Evolutionary conservation across 2,888 invertebrate genomes (phyloP).

Genomic region (Chrysodeixis includens): DNA sequence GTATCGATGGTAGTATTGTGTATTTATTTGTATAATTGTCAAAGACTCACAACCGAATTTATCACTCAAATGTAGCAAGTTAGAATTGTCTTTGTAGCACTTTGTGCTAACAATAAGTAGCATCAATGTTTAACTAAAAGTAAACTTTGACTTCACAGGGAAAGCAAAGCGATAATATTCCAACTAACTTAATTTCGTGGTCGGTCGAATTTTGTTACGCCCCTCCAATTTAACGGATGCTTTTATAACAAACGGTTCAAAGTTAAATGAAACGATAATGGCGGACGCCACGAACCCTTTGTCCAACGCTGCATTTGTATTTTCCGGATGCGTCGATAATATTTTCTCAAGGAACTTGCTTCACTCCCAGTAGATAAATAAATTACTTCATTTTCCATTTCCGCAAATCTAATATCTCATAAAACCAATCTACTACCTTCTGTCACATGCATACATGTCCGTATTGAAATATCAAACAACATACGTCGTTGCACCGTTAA

Average conservation of each 20-base stretch:
- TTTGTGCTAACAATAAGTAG: not conserved
- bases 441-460: too few relatives aligned
- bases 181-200: conserved; percentile 1
- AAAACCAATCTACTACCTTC: too few relatives aligned
- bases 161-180: not conserved
- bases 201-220: not conserved
- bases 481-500: too few relatives aligned
- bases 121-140: not conserved
- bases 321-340: not conserved
- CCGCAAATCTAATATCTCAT: too few relatives aligned
- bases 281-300: not conserved
- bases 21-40: too few relatives aligned
- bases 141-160: not conserved
- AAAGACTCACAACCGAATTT: too few relatives aligned
- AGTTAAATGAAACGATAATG: not conserved
- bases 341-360: too few relatives aligned
- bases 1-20: too few relatives aligned
- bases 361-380: too few relatives aligned
- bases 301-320: not conserved
- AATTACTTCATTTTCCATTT: too few relatives aligned
- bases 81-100: not conserved
- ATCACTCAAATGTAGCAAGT: too few relatives aligned
- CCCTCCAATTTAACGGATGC: not conserved
- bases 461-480: too few relatives aligned
- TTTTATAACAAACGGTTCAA: not conserved